These are phyloP conservation scores for Heliocidaris erythrogramma DNA, from an alignment of 35 echinoderm and acorn worm species.

Conservation along the genomic window DNA sequence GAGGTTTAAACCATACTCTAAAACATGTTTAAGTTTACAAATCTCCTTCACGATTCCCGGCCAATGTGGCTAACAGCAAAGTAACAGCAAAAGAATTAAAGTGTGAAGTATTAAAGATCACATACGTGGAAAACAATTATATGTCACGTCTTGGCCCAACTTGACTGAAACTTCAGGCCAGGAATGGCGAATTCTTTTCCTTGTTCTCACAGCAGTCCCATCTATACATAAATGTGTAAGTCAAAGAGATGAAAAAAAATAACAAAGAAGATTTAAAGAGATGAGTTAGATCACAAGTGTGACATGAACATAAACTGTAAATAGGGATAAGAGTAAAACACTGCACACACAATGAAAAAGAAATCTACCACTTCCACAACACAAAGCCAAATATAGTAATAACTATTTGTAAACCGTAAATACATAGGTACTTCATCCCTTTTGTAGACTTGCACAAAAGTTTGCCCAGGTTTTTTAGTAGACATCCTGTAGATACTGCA, in stretches of 20 bases:
- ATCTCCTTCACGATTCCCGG: neutral
- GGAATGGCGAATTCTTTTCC: conserved; percentile 22
- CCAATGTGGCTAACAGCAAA: neutral
- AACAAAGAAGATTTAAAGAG: neutral
- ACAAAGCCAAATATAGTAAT: no score
- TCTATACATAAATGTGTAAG: conserved; percentile 28
- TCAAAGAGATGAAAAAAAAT: neutral
- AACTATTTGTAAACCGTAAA: no score
- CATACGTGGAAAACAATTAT: conserved; percentile 45
- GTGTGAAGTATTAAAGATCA: neutral
- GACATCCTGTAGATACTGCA: no score
- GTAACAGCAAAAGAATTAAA: neutral
- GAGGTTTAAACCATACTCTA: neutral
- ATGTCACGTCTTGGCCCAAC: conserved; percentile 36
- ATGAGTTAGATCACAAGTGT: neutral
- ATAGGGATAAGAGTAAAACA: neutral
- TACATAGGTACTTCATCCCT: no score
- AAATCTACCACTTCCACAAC: neutral
- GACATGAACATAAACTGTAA: neutral
- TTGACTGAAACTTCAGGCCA: conserved; percentile 28
- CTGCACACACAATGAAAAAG: neutral
- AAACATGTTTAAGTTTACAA: neutral
- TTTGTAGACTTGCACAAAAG: no score
- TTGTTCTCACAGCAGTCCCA: neutral
- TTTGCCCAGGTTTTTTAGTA: no score